Percentiles rank a stretch among this genome's conserved stretches.
Conservation (phyloP, 2,797 vertebrate genomes). For the Alcedo atthis region DNA sequence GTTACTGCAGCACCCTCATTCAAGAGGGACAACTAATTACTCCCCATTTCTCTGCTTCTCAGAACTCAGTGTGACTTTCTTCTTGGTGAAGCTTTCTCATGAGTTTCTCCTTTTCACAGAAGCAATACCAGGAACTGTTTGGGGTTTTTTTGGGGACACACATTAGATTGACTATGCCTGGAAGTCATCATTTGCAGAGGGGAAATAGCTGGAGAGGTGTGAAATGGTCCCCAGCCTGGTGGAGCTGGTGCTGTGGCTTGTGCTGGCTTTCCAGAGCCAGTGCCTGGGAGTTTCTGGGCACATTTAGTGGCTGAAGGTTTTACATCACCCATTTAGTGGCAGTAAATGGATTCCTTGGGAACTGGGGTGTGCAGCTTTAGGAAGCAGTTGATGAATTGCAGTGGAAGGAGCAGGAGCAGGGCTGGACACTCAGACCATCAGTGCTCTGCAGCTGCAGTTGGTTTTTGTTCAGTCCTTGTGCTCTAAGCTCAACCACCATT, state of each 20-base stretch:
- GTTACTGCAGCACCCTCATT: not conserved
- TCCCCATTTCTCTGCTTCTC: not conserved
- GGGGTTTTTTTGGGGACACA: not conserved
- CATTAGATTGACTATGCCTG: not conserved
- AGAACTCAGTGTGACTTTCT: not conserved
- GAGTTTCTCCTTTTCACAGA: rapidly evolving
- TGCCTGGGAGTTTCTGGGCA: not conserved
- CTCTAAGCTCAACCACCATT: not conserved
- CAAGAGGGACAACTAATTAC: rapidly evolving
- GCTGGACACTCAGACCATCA: not conserved
- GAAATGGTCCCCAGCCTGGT: not conserved
- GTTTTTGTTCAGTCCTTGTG: not conserved
- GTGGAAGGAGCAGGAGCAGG: not conserved
- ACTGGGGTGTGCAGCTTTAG: not conserved
- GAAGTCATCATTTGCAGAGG: not conserved
- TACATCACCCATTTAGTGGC: not conserved
- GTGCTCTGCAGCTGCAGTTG: not conserved
- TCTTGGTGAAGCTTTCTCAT: not conserved
- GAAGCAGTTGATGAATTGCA: not conserved
- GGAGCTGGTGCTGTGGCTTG: not conserved
- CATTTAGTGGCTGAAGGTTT: not conserved
- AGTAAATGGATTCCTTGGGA: not conserved
- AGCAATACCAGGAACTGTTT: not conserved
- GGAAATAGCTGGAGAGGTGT: not conserved
- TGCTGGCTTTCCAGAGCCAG: not conserved